Evolutionary conservation across 1,140 invertebrate genomes (phyloP).

Genomic region (Drosophila suzukii): DNA sequence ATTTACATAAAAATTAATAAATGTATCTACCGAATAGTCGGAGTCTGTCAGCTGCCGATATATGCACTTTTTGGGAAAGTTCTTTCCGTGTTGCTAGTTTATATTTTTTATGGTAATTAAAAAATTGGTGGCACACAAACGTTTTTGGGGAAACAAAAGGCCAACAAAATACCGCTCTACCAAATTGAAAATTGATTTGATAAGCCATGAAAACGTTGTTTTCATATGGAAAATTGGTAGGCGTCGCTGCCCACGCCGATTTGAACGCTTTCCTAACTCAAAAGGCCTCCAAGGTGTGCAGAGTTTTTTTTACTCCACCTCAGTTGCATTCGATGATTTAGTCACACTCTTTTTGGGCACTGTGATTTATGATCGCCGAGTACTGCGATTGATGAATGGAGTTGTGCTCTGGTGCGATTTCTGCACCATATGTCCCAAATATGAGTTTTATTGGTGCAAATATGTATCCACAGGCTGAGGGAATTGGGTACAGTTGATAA

Average conservation of each 20-base stretch:
- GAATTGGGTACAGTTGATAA: slow-evolving; percentile 11
- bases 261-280: slow-evolving; percentile 54
- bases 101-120: slow-evolving; percentile 71
- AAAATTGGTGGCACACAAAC: slow-evolving; percentile 22
- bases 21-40: slow-evolving; percentile 63
- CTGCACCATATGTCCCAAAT: slow-evolving; percentile 43
- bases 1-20: slow-evolving; percentile 75
- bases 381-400: slow-evolving; percentile 48
- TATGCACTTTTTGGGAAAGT: slow-evolving; percentile 65
- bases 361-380: slow-evolving; percentile 30
- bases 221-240: slow-evolving; percentile 59
- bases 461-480: slow-evolving; percentile 1
- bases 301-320: slow-evolving; percentile 6
- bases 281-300: slow-evolving; percentile 24
- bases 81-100: slow-evolving; percentile 39
- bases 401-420: slow-evolving; percentile 34
- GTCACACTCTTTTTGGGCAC: slow-evolving; percentile 46
- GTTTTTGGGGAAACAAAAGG: slow-evolving; percentile 47
- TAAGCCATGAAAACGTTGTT: slow-evolving; percentile 62
- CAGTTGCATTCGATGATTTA: slow-evolving; percentile 30
- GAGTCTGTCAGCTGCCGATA: slow-evolving; percentile 36
- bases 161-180: slow-evolving; percentile 61
- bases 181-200: slow-evolving; percentile 64
- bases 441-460: slow-evolving; percentile 27
- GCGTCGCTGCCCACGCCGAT: slow-evolving; percentile 62